Conservation (phyloP, 2,797 vertebrate species). For the Poeciliopsis gracilis region DNA sequence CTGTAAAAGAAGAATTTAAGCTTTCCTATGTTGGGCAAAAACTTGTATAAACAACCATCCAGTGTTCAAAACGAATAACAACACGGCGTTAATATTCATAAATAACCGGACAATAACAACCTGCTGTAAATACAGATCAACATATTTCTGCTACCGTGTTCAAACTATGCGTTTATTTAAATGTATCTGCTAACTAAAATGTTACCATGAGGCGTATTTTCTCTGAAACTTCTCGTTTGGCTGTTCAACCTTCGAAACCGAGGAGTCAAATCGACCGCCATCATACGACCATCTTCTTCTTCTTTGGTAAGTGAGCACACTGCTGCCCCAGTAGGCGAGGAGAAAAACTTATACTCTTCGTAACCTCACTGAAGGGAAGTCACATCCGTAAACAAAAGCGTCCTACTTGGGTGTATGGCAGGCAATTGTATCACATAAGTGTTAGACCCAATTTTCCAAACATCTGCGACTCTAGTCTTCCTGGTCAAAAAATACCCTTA, state of each 20-base stretch:
- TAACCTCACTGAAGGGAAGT: constrained; percentile 11
- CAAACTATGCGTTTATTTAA: not conserved
- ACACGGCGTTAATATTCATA: not conserved
- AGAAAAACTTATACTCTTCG: not conserved
- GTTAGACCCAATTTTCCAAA: not conserved
- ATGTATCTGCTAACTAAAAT: not conserved
- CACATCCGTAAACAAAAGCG: constrained; percentile 59
- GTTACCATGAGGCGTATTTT: constrained; percentile 75
- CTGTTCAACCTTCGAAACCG: constrained; percentile 82
- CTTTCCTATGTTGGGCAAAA: not conserved
- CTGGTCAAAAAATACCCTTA: not conserved
- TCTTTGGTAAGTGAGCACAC: not conserved
- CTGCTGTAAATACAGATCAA: not conserved
- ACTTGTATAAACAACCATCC: not conserved
- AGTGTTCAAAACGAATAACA: not conserved
- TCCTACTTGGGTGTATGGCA: constrained; percentile 25
- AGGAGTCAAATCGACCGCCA: constrained; percentile 87
- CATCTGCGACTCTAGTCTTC: not conserved
- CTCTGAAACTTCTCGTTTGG: constrained; percentile 75
- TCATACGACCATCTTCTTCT: constrained; percentile 41
- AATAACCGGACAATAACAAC: not conserved
- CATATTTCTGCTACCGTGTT: not conserved
- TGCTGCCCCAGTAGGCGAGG: constrained; percentile 17
- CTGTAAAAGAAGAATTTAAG: not conserved
- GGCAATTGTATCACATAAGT: not conserved